Evolutionary conservation across 2,888 invertebrate genomes (phyloP).

Genomic region (Salpingus planirostris): DNA sequence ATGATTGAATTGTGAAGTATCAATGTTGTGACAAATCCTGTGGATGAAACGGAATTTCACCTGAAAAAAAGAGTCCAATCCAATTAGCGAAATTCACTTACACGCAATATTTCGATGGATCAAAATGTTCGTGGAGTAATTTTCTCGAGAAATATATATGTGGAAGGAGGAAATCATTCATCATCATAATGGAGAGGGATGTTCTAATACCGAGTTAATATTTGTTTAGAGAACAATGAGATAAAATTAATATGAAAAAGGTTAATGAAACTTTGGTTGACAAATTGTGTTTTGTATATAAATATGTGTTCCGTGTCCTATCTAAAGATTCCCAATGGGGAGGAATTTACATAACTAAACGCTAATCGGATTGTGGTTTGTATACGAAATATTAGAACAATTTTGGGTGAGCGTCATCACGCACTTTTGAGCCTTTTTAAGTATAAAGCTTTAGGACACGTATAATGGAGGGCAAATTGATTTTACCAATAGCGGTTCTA

Average conservation of each 20-base stretch:
- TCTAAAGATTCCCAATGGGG: constrained; percentile 5
- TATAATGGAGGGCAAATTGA: too few species aligned
- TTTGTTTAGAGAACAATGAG: constrained; percentile 6
- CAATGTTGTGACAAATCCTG: too few species aligned
- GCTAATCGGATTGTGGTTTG: constrained; percentile 9
- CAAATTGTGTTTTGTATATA: constrained; percentile 2
- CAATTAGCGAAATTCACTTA: constrained; percentile 11
- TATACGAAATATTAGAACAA: constrained; percentile 7
- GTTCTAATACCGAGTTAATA: constrained; percentile 12
- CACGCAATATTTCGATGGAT: constrained; percentile 13
- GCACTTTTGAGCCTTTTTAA: constrained; percentile 6
- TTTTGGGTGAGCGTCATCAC: constrained; percentile 5
- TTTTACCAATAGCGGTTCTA: too few species aligned
- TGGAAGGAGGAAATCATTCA: constrained; percentile 14
- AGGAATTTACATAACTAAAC: constrained; percentile 10
- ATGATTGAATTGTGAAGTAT: too few species aligned
- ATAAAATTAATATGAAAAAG: constrained; percentile 1
- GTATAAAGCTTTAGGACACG: constrained; percentile 6
- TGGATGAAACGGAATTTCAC: too few species aligned
- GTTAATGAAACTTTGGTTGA: constrained; percentile 3
- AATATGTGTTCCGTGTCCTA: constrained; percentile 6
- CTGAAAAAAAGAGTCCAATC: constrained; percentile 2
- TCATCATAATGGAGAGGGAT: constrained; percentile 13
- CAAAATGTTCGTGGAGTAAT: constrained; percentile 11
- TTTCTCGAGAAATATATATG: constrained; percentile 9